phyloP scores from a whole-genome alignment of 1,140 invertebrate genomes.

The Trichomalopsis sarcophagae region DNA sequence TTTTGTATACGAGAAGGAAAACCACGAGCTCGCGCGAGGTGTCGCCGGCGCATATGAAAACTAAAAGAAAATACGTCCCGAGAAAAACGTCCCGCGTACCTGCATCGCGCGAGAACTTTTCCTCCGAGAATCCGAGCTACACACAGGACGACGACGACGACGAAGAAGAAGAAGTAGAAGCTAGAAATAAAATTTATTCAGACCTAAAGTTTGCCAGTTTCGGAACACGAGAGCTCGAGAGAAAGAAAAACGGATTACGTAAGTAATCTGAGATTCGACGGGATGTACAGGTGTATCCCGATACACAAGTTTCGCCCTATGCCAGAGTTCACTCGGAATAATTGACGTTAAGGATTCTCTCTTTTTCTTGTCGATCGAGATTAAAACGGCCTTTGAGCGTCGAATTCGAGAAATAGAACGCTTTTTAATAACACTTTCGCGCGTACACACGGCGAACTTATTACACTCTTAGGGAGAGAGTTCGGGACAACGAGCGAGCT shows the following conservation, averaged over 20 bases:
- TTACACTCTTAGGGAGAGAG: too few species aligned
- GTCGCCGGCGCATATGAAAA: background rate
- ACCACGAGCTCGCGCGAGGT: too few species aligned
- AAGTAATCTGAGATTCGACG: slow-evolving; percentile 9
- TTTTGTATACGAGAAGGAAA: background rate
- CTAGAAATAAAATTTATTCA: slow-evolving; percentile 57
- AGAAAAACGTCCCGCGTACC: background rate
- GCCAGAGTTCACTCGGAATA: background rate
- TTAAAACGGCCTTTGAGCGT: too few species aligned
- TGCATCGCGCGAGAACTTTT: background rate
- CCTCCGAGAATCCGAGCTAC: background rate
- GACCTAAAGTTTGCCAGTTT: slow-evolving; percentile 45
- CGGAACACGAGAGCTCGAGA: background rate
- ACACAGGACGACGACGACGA: slow-evolving; percentile 40
- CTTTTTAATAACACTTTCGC: too few species aligned
- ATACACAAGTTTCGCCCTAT: background rate
- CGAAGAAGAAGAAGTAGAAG: slow-evolving; percentile 31
- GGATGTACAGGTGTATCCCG: background rate
- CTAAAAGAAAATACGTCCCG: background rate
- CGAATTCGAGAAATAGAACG: too few species aligned
- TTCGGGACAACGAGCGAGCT: too few species aligned
- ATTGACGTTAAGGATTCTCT: background rate
- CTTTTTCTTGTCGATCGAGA: background rate
- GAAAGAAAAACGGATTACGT: slow-evolving; percentile 26
- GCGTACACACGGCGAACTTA: too few species aligned